Percentiles rank a stretch among this genome's conserved stretches.
phyloP scores from a whole-genome alignment of 2,797 vertebrate species.

The Serranus cabrilla region DNA sequence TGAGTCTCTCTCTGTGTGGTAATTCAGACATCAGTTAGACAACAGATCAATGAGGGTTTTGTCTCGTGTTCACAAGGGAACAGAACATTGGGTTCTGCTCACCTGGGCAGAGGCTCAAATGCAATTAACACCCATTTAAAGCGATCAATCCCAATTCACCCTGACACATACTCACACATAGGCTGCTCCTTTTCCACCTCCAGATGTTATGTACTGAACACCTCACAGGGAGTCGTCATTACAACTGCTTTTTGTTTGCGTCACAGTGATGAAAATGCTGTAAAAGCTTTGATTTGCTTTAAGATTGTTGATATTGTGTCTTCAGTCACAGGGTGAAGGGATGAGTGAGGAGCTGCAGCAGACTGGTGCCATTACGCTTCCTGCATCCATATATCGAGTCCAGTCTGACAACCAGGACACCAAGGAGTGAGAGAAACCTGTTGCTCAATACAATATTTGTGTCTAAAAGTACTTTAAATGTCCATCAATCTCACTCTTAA shows the following conservation, averaged over 20 bases:
- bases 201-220: conserved; percentile 9
- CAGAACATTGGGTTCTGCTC: conserved; percentile 68
- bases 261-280: neutral
- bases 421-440: conserved; percentile 2
- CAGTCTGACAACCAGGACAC: conserved; percentile 13
- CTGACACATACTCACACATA: conserved; percentile 51
- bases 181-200: conserved; percentile 1
- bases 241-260: neutral
- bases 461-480: neutral
- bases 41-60: conserved; percentile 32
- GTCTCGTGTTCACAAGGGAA: conserved; percentile 44
- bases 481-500: neutral
- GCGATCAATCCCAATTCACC: conserved; percentile 19
- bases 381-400: conserved; percentile 15
- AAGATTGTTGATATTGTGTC: no score
- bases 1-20: neutral
- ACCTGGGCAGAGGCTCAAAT: conserved; percentile 39
- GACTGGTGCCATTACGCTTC: neutral
- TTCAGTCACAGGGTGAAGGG: neutral
- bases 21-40: conserved; percentile 32
- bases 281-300: conserved; percentile 8
- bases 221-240: neutral
- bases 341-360: conserved; percentile 35
- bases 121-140: conserved; percentile 44
- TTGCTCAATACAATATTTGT: neutral